phyloP scores from a whole-genome alignment of 2,888 invertebrate genomes.

The Phyllotreta cruciferae region DNA sequence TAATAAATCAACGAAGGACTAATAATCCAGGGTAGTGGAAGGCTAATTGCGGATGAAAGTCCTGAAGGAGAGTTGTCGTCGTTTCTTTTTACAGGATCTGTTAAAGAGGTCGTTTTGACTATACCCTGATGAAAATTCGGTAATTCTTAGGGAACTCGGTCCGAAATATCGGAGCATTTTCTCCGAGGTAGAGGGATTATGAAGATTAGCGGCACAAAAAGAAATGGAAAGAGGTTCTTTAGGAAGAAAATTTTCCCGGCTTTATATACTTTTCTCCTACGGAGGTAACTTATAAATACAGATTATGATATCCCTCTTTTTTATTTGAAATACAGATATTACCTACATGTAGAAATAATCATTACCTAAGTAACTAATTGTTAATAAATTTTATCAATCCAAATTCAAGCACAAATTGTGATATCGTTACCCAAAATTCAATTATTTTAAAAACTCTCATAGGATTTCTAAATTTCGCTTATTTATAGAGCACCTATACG shows the following conservation, averaged over 20 bases:
- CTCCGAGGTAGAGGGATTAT: slow-evolving; percentile 14
- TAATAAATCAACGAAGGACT: slow-evolving; percentile 10
- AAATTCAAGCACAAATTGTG: no score
- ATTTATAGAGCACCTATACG: no score
- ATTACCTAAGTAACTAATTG: no score
- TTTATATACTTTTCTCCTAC: slow-evolving; percentile 1
- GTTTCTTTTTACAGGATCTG: slow-evolving; percentile 16
- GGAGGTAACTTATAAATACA: background rate
- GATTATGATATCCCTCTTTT: background rate
- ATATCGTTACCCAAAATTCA: no score
- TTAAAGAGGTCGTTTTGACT: slow-evolving; percentile 16
- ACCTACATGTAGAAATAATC: no score
- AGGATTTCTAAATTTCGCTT: no score
- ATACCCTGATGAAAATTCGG: slow-evolving; percentile 8
- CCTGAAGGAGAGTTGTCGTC: background rate
- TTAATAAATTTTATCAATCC: no score
- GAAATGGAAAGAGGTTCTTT: slow-evolving; percentile 21
- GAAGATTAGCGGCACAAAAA: slow-evolving; percentile 21
- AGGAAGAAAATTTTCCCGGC: slow-evolving; percentile 7
- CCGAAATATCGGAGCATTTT: slow-evolving; percentile 17
- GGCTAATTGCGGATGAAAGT: slow-evolving; percentile 4
- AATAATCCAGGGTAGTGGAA: slow-evolving; percentile 5
- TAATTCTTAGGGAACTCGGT: slow-evolving; percentile 13
- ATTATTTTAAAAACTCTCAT: no score
- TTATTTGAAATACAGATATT: no score